These are phyloP conservation scores for Petrophora chlorosata DNA, from an alignment of 2,888 invertebrate species.

Conservation along the genomic window DNA sequence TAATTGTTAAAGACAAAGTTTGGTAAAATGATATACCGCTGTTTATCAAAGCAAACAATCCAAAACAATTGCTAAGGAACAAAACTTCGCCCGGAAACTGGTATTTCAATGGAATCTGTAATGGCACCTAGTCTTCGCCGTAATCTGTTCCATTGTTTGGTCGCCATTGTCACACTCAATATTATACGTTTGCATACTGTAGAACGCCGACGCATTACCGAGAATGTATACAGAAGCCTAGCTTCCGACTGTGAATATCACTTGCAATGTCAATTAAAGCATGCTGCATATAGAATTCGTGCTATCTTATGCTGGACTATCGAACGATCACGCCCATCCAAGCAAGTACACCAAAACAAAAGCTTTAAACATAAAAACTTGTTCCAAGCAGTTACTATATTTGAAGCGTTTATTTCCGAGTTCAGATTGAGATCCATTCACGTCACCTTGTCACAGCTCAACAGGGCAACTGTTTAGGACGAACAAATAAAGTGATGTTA, in stretches of 20 bases:
- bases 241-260: not conserved
- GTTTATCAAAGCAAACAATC: conserved; percentile 29
- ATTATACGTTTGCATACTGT: conserved; percentile 45
- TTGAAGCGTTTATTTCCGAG: too few species aligned
- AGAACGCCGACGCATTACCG: conserved; percentile 21
- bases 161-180: conserved; percentile 55
- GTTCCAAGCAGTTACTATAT: too few species aligned
- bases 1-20: not conserved
- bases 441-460: too few species aligned
- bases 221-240: not conserved
- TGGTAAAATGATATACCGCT: conserved; percentile 19
- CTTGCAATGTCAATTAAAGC: too few species aligned
- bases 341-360: too few species aligned
- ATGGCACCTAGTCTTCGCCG: conserved; percentile 48
- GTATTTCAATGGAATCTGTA: conserved; percentile 48
- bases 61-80: conserved; percentile 31
- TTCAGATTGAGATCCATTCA: too few species aligned
- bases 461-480: too few species aligned
- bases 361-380: too few species aligned
- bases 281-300: too few species aligned
- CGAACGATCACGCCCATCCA: too few species aligned
- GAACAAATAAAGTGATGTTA: too few species aligned
- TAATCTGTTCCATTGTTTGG: conserved; percentile 66
- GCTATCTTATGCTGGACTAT: too few species aligned
- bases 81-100: conserved; percentile 40